Conservation (phyloP, 2,797 vertebrate genomes). For the Decapterus maruadsi region DNA sequence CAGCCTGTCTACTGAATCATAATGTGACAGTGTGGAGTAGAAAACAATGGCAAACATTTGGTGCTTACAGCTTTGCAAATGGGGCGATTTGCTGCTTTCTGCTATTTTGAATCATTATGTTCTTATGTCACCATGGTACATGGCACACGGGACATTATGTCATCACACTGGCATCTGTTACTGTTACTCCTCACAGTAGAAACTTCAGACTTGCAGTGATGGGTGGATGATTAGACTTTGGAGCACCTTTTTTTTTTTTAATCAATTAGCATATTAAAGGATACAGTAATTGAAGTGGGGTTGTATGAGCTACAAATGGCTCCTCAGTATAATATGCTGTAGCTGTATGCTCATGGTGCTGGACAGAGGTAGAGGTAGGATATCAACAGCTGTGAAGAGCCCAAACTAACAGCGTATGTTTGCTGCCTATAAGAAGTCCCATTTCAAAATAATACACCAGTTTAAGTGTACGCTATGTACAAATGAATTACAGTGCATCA, state of each 20-base stretch:
- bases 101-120: neutral
- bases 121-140: neutral
- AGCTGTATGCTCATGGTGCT: too few relatives aligned
- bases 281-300: too few relatives aligned
- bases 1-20: conserved; percentile 70
- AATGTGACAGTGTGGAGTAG: conserved; percentile 48
- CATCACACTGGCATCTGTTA: neutral
- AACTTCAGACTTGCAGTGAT: neutral
- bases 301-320: too few relatives aligned
- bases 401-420: too few relatives aligned
- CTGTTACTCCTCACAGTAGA: neutral
- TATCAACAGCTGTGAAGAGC: too few relatives aligned
- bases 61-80: conserved; percentile 48
- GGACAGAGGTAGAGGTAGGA: too few relatives aligned
- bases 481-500: too few relatives aligned
- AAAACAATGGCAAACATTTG: conserved; percentile 69
- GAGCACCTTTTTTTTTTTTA: neutral
- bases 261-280: neutral
- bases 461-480: too few relatives aligned
- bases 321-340: too few relatives aligned
- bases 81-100: conserved; percentile 29
- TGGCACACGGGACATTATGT: neutral
- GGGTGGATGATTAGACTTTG: neutral
- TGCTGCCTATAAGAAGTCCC: too few relatives aligned
- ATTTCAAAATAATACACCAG: too few relatives aligned